A percentile compares a stretch with the other conserved stretches of the same genome.
Evolutionary conservation across 2,888 invertebrate species (phyloP).

Genomic region (Dendrolimus houi): DNA sequence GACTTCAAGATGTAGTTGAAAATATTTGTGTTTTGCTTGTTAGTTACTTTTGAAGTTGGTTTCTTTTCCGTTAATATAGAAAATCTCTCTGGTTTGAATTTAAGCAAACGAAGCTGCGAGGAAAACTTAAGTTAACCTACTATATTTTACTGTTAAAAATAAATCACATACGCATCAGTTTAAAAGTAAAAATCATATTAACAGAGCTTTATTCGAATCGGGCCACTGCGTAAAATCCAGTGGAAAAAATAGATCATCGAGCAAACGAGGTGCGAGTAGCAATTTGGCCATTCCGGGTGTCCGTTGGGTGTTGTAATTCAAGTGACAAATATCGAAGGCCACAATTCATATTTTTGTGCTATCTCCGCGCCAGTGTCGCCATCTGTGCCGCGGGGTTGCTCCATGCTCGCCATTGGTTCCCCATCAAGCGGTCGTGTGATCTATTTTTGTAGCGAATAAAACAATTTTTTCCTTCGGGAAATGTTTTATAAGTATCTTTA

Average conservation of each 20-base stretch:
- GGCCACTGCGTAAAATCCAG: slow-evolving; percentile 27
- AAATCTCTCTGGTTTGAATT: too few species aligned
- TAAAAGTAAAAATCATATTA: too few species aligned
- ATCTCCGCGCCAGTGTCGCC: slow-evolving; percentile 69
- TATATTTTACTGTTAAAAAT: too few species aligned
- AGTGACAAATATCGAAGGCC: slow-evolving; percentile 76
- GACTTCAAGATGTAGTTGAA: too few species aligned
- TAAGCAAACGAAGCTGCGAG: too few species aligned
- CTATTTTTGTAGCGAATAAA: slow-evolving; percentile 73
- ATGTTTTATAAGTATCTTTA: slow-evolving; percentile 68
- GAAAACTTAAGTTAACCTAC: too few species aligned
- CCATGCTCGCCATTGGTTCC: slow-evolving; percentile 67
- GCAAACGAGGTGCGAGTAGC: slow-evolving; percentile 66
- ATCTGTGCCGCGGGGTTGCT: slow-evolving; percentile 67
- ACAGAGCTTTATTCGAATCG: slow-evolving; percentile 7
- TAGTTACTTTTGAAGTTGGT: too few species aligned
- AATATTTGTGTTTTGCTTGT: too few species aligned
- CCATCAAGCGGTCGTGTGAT: slow-evolving; percentile 70
- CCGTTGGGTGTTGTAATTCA: slow-evolving; percentile 73
- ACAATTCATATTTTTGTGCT: slow-evolving; percentile 75
- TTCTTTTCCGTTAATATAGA: too few species aligned
- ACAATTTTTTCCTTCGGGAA: slow-evolving; percentile 68
- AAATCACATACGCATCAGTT: too few species aligned
- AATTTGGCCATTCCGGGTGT: slow-evolving; percentile 48
- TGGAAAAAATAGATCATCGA: slow-evolving; percentile 56